phyloP scores from a whole-genome alignment of 2,113 vertebrate genomes.

The Galemys pyrenaicus region DNA sequence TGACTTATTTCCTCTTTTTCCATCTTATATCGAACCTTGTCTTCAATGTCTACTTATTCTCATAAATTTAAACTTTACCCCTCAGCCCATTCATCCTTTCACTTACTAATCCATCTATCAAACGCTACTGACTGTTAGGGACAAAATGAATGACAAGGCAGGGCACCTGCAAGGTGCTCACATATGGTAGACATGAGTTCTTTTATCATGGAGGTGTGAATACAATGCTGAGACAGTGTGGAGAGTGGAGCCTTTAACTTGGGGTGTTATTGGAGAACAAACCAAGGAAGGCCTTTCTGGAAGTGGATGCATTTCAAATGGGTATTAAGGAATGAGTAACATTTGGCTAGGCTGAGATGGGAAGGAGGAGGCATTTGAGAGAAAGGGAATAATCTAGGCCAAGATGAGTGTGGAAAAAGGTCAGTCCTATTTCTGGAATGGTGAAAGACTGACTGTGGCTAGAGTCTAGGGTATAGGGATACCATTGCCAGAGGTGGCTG shows the following conservation, averaged over 20 bases:
- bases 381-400: not conserved
- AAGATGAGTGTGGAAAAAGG: conserved; percentile 7
- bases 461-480: not conserved
- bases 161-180: not conserved
- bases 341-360: conserved; percentile 2
- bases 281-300: not conserved
- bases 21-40: not conserved
- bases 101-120: conserved; percentile 3
- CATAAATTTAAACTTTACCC: conserved; percentile 22
- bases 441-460: conserved; percentile 2
- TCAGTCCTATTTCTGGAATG: conserved; percentile 22
- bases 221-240: conserved; percentile 24
- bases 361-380: not conserved
- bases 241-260: not conserved
- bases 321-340: not conserved
- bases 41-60: not conserved
- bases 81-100: not conserved
- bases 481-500: not conserved
- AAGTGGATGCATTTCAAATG: not conserved
- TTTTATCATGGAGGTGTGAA: not conserved
- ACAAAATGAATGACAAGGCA: conserved; percentile 48
- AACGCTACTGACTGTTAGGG: not conserved
- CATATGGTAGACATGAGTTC: not conserved
- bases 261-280: not conserved
- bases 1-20: not conserved